Evolutionary conservation across 2,888 invertebrate species (phyloP), one percentile per base, ranked within the genome.

Genomic region (Eupithecia centaureata): DNA sequence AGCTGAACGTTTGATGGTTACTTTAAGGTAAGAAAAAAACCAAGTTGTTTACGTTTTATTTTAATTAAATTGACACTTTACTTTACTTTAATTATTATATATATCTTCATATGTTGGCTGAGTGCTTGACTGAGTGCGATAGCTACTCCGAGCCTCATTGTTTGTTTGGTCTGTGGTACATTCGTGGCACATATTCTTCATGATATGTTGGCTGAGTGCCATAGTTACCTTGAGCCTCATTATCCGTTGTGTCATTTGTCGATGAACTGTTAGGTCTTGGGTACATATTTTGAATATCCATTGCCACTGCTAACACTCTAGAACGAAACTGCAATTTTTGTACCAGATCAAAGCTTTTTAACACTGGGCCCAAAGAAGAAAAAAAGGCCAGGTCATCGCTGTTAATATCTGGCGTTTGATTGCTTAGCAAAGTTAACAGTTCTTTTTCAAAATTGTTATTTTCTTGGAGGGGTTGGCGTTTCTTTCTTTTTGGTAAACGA

Each of bases 281-380:
- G 61, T 65, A 12, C 35, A 10, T 27, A 65, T 65, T 65, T 60
- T 27, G 52, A 60, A 65, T 60, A 60, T 33, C 60, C 72, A 27
- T 78, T 27, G 77, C 76, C 22, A 70, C 73, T 15, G 66, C 68
- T 33, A 77, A 30, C 68, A 76, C 75, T 76, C 75, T 77, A 32
- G 78, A 77, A 25, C 77, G 51, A 75, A 78, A 76, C 71, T 78
- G 65, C 59, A 77, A 60, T 68, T 73, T 76, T 76, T 75, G 73
- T 73, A 33, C 73, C 62, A 73, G 8, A 76, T 76, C 73, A 67
- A 76, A 76, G 63, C 63, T 70, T 67, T 65, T 71, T 71, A 71
- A 71, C 59, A 71, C 67, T 73, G 76, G 75, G 67, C 73, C 75
- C 32, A 77, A 74, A 69, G 74, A 75, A 70, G 74, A 51, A 42